phyloP scores from a whole-genome alignment of 2,113 vertebrate species.

The Megaptera novaeangliae region DNA sequence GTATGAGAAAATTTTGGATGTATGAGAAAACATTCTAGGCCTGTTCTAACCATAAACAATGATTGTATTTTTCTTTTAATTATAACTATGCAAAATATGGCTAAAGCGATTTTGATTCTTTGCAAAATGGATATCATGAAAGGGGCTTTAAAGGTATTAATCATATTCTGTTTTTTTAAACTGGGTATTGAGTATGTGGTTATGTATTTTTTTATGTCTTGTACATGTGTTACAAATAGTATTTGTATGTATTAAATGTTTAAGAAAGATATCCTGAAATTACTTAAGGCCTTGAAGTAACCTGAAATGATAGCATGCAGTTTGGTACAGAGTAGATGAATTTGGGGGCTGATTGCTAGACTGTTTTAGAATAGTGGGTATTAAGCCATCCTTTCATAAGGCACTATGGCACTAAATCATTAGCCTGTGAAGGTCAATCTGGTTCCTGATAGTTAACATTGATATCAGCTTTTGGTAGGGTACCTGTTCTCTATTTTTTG shows the following conservation, averaged over 20 bases:
- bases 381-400: background rate
- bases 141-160: background rate
- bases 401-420: background rate
- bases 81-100: background rate
- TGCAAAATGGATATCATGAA: background rate
- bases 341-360: background rate
- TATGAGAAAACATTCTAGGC: background rate
- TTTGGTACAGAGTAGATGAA: background rate
- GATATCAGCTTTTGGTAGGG: background rate
- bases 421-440: background rate
- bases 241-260: background rate
- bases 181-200: background rate
- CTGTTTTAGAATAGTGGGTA: background rate
- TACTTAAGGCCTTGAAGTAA: background rate
- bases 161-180: background rate
- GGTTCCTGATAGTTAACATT: background rate
- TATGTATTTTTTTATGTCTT: background rate
- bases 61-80: background rate
- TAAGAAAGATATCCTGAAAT: background rate
- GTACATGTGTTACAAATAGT: background rate
- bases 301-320: background rate
- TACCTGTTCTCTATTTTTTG: background rate
- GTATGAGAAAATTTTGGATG: background rate
- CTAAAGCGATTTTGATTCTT: background rate
- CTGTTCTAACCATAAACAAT: background rate